Evolutionary conservation across 2,797 vertebrate species (phyloP).

Genomic region (Melanogrammus aeglefinus): DNA sequence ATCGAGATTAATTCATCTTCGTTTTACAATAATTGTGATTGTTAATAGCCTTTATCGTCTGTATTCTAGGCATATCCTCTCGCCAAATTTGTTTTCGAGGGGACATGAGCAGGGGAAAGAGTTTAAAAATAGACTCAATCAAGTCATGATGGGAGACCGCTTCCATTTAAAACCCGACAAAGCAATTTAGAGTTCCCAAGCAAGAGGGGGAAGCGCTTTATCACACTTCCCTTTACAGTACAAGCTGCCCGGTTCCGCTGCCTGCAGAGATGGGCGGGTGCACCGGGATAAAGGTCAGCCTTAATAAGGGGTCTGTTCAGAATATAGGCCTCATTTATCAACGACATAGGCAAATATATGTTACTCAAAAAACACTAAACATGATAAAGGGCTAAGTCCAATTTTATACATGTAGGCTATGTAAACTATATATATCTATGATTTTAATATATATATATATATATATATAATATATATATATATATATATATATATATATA

Average conservation of each 20-base stretch:
- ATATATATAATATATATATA: too few relatives aligned
- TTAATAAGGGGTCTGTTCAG: not conserved
- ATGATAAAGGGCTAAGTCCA: not conserved
- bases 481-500: too few relatives aligned
- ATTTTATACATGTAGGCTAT: too few relatives aligned
- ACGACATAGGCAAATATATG: not conserved
- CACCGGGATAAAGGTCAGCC: slow-evolving; percentile 1
- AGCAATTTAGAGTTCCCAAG: slow-evolving; percentile 72
- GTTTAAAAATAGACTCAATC: slow-evolving; percentile 70
- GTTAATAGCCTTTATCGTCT: not conserved
- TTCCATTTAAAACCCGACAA: slow-evolving; percentile 68
- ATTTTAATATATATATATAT: too few relatives aligned
- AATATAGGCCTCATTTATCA: not conserved
- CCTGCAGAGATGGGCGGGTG: slow-evolving; percentile 26
- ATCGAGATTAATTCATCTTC: not conserved
- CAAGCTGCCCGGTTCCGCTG: slow-evolving; percentile 46
- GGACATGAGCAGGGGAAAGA: slow-evolving; percentile 31
- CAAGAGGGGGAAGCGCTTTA: slow-evolving; percentile 66
- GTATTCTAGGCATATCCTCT: slow-evolving; percentile 27
- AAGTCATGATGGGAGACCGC: slow-evolving; percentile 60
- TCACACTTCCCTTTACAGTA: slow-evolving; percentile 65
- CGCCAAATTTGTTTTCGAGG: slow-evolving; percentile 56
- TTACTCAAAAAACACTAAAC: not conserved
- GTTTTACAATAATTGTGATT: not conserved
- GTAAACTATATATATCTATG: too few relatives aligned